A percentile compares a stretch with the other conserved stretches of the same genome.
These are phyloP conservation scores for Campopleginae sp. DNA, from an alignment of 2,888 invertebrate species.

Conservation along the genomic window DNA sequence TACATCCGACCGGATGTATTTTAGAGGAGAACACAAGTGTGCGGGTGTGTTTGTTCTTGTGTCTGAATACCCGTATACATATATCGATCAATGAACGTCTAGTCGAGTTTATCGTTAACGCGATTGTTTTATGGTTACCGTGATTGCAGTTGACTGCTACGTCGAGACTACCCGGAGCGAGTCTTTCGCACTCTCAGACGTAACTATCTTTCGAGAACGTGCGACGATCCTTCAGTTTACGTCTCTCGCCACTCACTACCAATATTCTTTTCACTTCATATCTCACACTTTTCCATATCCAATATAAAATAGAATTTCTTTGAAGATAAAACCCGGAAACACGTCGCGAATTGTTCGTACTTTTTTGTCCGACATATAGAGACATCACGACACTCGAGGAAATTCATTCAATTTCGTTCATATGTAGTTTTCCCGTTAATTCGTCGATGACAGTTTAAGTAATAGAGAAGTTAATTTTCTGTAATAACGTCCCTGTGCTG, in stretches of 20 bases:
- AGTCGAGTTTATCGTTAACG: conserved; percentile 54
- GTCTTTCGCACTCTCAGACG: conserved; percentile 20
- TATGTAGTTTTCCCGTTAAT: neutral
- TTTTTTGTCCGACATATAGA: neutral
- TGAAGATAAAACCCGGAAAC: neutral
- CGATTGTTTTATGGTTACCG: conserved; percentile 61
- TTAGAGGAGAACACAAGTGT: neutral
- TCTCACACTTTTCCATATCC: neutral
- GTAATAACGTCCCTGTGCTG: neutral
- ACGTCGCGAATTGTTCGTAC: neutral
- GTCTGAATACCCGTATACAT: conserved; percentile 6
- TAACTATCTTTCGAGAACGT: conserved; percentile 22
- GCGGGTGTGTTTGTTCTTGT: neutral
- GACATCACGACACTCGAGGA: neutral
- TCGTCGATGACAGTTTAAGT: neutral
- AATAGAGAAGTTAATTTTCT: neutral
- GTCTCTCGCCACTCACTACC: conserved; percentile 17
- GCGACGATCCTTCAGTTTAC: conserved; percentile 21
- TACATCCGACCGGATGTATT: conserved; percentile 24
- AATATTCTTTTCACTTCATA: conserved; percentile 9
- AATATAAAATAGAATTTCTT: neutral
- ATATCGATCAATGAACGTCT: conserved; percentile 57
- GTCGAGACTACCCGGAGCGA: conserved; percentile 19
- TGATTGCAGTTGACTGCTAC: conserved; percentile 55
- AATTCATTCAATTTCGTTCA: neutral